Percentiles rank a stretch among this genome's conserved stretches.
These are phyloP conservation scores for Smutsia temminckii DNA, from an alignment of 2,797 vertebrate genomes.

Conservation along the genomic window DNA sequence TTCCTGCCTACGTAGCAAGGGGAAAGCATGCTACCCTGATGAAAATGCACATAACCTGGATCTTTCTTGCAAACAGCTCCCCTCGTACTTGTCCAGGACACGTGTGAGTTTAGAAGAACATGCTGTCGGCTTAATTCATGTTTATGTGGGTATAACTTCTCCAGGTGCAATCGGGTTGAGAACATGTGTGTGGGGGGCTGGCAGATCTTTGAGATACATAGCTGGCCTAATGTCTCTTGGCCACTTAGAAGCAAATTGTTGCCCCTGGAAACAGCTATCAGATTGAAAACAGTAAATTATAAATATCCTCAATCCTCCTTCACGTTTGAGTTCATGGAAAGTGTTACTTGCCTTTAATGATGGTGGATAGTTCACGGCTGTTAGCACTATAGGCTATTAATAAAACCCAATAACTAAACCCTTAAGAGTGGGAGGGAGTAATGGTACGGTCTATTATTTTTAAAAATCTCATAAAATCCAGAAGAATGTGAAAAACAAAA, in stretches of 20 bases:
- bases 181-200: not conserved
- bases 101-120: not conserved
- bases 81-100: not conserved
- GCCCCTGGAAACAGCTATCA: slow-evolving; percentile 55
- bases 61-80: not conserved
- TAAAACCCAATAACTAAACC: not conserved
- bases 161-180: not conserved
- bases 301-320: not conserved
- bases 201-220: not conserved
- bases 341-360: not conserved
- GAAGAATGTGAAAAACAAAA: not conserved
- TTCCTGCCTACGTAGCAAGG: not conserved
- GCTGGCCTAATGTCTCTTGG: slow-evolving; percentile 8
- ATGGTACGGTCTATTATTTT: not conserved
- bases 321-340: not conserved
- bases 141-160: not conserved
- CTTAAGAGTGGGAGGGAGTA: not conserved
- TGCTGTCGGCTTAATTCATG: not conserved
- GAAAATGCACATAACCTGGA: not conserved
- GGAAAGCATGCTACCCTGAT: not conserved
- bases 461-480: not conserved
- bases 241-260: slow-evolving; percentile 51
- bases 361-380: not conserved
- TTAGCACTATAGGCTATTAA: not conserved
- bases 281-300: slow-evolving; percentile 47